Conservation (phyloP, 2,113 vertebrate species). For the Morphnarchus princeps region DNA sequence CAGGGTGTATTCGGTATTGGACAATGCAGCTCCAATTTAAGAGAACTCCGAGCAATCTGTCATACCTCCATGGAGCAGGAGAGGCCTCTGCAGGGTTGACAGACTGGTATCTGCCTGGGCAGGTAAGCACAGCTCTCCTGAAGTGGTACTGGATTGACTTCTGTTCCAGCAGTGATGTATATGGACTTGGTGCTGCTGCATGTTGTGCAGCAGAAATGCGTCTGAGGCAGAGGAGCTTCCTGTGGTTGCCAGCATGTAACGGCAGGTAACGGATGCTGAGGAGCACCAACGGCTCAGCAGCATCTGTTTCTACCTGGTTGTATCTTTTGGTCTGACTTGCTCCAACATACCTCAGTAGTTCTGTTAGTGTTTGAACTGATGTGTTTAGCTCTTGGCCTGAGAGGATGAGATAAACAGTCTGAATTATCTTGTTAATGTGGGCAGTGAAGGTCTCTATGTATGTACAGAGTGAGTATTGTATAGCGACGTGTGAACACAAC, state of each 20-base stretch:
- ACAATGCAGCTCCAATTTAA: not conserved
- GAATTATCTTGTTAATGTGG: not conserved
- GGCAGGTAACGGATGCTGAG: not conserved
- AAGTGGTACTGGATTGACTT: not conserved
- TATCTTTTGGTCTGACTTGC: not conserved
- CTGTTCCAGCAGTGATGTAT: not conserved
- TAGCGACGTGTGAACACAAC: not conserved
- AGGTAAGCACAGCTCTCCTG: not conserved
- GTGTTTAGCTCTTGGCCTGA: not conserved
- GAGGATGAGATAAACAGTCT: not conserved
- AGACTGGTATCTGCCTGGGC: not conserved
- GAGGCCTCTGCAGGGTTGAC: not conserved
- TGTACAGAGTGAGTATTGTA: not conserved
- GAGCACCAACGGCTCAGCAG: not conserved
- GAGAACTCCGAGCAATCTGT: not conserved
- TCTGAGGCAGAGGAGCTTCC: not conserved
- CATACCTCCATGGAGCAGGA: not conserved
- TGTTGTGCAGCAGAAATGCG: not conserved
- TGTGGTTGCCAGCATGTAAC: not conserved
- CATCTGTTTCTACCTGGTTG: not conserved
- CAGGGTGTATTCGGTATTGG: not conserved
- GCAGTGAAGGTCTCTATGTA: not conserved
- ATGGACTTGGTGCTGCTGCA: not conserved
- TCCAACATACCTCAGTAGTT: not conserved
- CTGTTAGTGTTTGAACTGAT: not conserved